These are phyloP conservation scores for Periophthalmus magnuspinnatus DNA, from an alignment of 2,797 vertebrate genomes.

Conservation along the genomic window DNA sequence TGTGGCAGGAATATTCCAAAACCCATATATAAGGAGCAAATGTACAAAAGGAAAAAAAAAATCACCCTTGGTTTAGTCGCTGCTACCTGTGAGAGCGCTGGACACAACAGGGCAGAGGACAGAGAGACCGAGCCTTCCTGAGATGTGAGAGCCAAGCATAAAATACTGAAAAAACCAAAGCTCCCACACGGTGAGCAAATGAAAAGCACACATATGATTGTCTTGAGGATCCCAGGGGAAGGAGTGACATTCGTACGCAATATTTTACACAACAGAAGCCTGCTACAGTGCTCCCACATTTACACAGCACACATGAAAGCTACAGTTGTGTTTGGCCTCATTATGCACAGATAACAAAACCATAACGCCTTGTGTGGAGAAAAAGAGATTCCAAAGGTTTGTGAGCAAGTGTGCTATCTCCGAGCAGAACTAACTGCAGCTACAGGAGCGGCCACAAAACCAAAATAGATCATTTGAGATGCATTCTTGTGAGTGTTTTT, in stretches of 20 bases:
- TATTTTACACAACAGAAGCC: conserved; percentile 20
- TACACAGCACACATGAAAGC: conserved; percentile 25
- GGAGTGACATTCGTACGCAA: conserved; percentile 29
- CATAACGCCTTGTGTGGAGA: conserved; percentile 20
- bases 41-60: conserved; percentile 38
- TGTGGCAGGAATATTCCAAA: conserved; percentile 42
- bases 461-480: conserved; percentile 13
- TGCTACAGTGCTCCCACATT: conserved; percentile 11
- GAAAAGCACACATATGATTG: conserved; percentile 60
- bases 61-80: conserved; percentile 41
- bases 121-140: conserved; percentile 50
- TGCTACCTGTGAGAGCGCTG: conserved; percentile 36
- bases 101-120: conserved; percentile 26
- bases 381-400: conserved; percentile 31
- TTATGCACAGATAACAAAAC: conserved; percentile 41
- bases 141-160: conserved; percentile 50
- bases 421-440: conserved; percentile 23
- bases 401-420: conserved; percentile 17
- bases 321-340: conserved; percentile 42
- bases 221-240: conserved; percentile 48
- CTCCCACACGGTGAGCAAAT: conserved; percentile 29
- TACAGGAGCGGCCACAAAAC: conserved; percentile 27
- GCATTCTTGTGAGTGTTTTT: conserved; percentile 12
- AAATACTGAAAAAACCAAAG: conserved; percentile 26
- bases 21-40: conserved; percentile 42